Percentiles rank a stretch among this genome's conserved stretches.
These are phyloP conservation scores for Kradibia gibbosae DNA, from an alignment of 1,140 invertebrate species.

Conservation along the genomic window DNA sequence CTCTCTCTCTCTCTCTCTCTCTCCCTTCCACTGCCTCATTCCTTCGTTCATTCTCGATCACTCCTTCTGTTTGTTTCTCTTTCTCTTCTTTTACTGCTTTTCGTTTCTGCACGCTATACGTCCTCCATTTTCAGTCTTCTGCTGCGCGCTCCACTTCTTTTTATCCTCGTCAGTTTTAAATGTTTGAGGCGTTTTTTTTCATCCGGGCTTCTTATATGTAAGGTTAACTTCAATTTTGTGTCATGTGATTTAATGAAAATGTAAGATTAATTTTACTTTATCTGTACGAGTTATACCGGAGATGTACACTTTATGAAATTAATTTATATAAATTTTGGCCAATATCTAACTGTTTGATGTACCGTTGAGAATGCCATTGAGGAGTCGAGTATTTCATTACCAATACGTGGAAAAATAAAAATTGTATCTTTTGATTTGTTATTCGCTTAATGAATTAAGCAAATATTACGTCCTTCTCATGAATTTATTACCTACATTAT, in stretches of 20 bases:
- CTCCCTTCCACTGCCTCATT: slow-evolving; percentile 51
- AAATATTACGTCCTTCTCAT: background rate
- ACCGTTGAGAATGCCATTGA: background rate
- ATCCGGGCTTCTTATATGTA: background rate
- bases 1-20: slow-evolving; percentile 49
- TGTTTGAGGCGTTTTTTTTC: slow-evolving; percentile 27
- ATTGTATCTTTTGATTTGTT: background rate
- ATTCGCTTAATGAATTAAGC: background rate
- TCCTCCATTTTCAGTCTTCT: slow-evolving; percentile 35
- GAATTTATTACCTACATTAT: background rate
- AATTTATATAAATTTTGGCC: background rate
- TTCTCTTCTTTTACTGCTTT: slow-evolving; percentile 36
- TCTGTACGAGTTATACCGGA: background rate
- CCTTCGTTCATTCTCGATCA: slow-evolving; percentile 38
- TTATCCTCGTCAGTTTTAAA: slow-evolving; percentile 43
- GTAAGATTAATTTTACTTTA: slow-evolving; percentile 21
- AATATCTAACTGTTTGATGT: background rate
- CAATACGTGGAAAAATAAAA: background rate
- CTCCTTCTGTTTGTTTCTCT: slow-evolving; percentile 35
- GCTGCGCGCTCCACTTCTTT: slow-evolving; percentile 41
- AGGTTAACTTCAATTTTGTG: slow-evolving; percentile 8
- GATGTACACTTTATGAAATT: background rate
- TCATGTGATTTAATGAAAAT: slow-evolving; percentile 14
- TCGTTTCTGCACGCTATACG: slow-evolving; percentile 36
- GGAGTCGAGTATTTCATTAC: background rate